These are phyloP conservation scores for Myodes glareolus DNA, from an alignment of 2,113 vertebrate species.

Conservation along the genomic window DNA sequence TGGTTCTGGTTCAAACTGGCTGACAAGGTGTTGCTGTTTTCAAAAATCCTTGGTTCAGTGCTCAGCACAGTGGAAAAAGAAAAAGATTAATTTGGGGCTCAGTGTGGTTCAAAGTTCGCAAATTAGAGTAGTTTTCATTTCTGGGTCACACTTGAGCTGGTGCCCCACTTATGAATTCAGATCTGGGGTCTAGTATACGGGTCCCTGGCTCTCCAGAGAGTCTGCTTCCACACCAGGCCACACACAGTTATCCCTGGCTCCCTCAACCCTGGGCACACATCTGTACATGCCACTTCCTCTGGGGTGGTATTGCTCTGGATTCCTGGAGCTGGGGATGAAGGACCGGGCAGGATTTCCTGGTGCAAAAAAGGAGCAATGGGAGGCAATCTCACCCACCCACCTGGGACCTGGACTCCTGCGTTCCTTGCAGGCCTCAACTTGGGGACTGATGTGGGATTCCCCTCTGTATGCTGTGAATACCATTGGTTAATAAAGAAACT, in stretches of 20 bases:
- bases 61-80: constrained; percentile 1
- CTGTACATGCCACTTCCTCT: not conserved
- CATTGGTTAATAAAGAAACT: too few relatives aligned
- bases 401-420: accelerated
- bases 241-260: not conserved
- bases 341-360: not conserved
- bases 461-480: too few relatives aligned
- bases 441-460: too few relatives aligned
- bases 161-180: constrained; percentile 3
- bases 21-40: constrained; percentile 69
- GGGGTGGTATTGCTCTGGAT: not conserved
- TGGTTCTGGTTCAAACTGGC: constrained; percentile 65
- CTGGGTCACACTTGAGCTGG: constrained; percentile 44
- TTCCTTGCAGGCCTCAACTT: not conserved
- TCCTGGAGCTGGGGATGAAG: not conserved
- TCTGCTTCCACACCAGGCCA: not conserved
- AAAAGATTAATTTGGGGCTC: constrained; percentile 65
- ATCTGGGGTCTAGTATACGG: not conserved
- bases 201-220: not conserved
- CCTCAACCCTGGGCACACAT: too few relatives aligned
- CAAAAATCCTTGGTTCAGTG: constrained; percentile 67
- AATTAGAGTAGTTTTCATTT: constrained; percentile 45
- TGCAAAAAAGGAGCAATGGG: not conserved
- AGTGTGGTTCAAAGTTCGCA: constrained; percentile 54
- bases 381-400: not conserved